Evolutionary conservation across 2,113 vertebrate genomes (phyloP).

Genomic region (Myotis lucifugus): DNA sequence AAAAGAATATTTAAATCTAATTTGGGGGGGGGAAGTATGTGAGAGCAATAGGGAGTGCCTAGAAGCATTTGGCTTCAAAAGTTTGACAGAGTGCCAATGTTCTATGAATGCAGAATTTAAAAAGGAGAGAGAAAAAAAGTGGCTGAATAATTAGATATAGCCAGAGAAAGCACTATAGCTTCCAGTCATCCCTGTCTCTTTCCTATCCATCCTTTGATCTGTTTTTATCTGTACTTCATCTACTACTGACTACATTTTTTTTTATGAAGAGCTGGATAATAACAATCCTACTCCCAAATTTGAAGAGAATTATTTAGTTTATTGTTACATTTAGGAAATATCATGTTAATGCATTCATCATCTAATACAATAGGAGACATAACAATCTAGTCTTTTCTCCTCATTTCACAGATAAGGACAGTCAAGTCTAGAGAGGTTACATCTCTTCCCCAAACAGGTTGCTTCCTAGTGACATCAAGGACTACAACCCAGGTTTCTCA

Average conservation of each 20-base stretch:
- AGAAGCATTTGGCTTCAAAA: not conserved
- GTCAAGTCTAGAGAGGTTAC: not conserved
- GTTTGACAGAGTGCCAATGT: not conserved
- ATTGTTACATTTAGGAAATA: not conserved
- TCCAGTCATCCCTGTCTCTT: not conserved
- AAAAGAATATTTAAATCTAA: not conserved
- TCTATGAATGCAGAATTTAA: not conserved
- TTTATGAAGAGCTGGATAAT: not conserved
- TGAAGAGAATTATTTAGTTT: constrained; percentile 17
- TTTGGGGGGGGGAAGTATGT: not conserved
- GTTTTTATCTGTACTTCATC: not conserved
- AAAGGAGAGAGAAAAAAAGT: not conserved
- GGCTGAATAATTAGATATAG: not conserved
- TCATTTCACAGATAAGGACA: not conserved
- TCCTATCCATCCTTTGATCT: not conserved
- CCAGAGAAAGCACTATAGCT: not conserved
- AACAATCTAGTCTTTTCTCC: not conserved
- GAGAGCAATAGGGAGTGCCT: not conserved
- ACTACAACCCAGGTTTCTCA: not conserved
- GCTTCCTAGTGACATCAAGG: not conserved
- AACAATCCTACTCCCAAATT: not conserved
- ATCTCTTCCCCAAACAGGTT: not conserved
- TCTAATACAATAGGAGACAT: not conserved
- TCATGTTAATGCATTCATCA: not conserved
- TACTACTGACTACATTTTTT: not conserved